Evolutionary conservation across 1,140 invertebrate genomes (phyloP), one percentile per base, ranked within the genome.

Genomic region (Cardiocondyla obscurior): DNA sequence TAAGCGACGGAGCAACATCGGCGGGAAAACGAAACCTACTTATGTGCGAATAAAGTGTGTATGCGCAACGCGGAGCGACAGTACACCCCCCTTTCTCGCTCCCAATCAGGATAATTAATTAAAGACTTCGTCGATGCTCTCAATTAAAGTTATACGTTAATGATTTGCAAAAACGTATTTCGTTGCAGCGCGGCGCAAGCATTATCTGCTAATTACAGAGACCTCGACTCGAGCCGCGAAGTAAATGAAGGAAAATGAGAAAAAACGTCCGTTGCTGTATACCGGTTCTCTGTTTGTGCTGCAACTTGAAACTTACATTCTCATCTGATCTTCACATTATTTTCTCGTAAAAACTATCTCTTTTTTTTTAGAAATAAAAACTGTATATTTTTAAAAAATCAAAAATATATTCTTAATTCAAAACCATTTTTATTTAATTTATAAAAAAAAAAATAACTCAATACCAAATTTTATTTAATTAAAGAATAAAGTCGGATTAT

Each of bases 81-180:
- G 55, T 36, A 16, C 33, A 60, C 10, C 36, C 72, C 53, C 36
- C 22, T 49, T 85, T 88, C 85, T 65, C 84, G 73, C 87, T 85
- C 85, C 82, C 90, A 92, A 91, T 92, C 89, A 91, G 87, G 87
- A 90, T 94, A 93, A 94, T 94, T 93, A 93, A 93, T 94, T 93
- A 90, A 76, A 85, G 42, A 72, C 77, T 83, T 92, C 88, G 87
- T 90, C 88, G 87, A 90, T 87, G 87, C 70, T 88, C 62, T 91
- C 91, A 93, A 93, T 94, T 94, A 94, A 93, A 93, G 91, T 93
- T 91, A 90, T 91, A 90, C 91, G 85, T 91, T 90, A 88, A 89
- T 91, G 89, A 93, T 93, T 93, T 84, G 88, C 91, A 91, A 93
- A 90, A 93, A 93, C 81, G 92, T 92, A 89, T 93, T 92, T 92